Conservation (phyloP, 2,797 vertebrate species). For the Argentina silus region DNA sequence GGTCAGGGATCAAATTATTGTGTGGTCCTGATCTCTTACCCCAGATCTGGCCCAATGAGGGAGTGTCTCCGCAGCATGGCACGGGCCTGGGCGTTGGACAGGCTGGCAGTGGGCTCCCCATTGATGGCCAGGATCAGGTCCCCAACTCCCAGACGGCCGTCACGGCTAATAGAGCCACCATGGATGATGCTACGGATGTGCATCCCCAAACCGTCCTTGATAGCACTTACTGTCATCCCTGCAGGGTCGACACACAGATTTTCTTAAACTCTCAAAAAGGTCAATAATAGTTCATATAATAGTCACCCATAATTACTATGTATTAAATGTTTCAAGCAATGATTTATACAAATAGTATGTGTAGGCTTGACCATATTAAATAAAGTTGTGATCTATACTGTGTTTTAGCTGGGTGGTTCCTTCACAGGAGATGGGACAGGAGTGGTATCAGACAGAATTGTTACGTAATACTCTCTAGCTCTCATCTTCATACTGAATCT, state of each 20-base stretch:
- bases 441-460: too few relatives aligned
- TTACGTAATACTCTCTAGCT: too few relatives aligned
- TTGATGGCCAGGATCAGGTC: conserved; percentile 95
- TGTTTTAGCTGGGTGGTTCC: too few relatives aligned
- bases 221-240: conserved; percentile 97
- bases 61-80: conserved; percentile 95
- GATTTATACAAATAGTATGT: too few relatives aligned
- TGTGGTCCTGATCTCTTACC: conserved; percentile 71
- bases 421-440: too few relatives aligned
- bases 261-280: background rate
- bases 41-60: conserved; percentile 91
- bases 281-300: background rate
- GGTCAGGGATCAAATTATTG: background rate
- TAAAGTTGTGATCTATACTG: too few relatives aligned
- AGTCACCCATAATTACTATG: too few relatives aligned
- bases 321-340: too few relatives aligned
- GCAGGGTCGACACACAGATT: background rate
- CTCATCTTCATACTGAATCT: too few relatives aligned
- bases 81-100: conserved; percentile 91
- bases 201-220: conserved; percentile 92
- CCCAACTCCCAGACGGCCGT: conserved; percentile 89
- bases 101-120: conserved; percentile 85
- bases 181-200: conserved; percentile 94
- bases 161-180: conserved; percentile 92
- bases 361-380: too few relatives aligned